phyloP scores from a whole-genome alignment of 92 coral and sea anemone genomes.

The Porites evermanni region DNA sequence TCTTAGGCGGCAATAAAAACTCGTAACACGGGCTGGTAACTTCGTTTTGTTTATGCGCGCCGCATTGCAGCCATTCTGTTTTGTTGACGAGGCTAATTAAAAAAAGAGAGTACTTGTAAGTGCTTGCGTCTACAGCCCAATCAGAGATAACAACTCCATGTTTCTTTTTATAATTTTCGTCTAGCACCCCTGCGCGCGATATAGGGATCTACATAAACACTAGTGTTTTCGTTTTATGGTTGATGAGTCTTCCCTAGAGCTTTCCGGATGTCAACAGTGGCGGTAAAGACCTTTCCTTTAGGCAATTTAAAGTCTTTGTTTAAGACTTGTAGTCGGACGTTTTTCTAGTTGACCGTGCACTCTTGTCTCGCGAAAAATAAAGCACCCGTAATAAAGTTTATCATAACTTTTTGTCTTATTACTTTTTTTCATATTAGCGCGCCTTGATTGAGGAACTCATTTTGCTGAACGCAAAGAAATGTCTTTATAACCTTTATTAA shows the following conservation, averaged over 20 bases:
- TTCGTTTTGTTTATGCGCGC: constrained; percentile 73
- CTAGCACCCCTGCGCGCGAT: constrained; percentile 2
- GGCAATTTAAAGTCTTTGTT: constrained; percentile 34
- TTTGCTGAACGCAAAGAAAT: constrained; percentile 19
- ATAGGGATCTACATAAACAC: not conserved
- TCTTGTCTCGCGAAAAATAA: constrained; percentile 8
- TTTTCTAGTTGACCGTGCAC: constrained; percentile 6
- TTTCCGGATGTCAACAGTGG: constrained; percentile 33
- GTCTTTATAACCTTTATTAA: constrained; percentile 34
- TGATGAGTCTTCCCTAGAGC: constrained; percentile 27
- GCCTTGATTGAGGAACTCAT: constrained; percentile 21
- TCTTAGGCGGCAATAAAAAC: constrained; percentile 73
- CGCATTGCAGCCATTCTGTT: constrained; percentile 68
- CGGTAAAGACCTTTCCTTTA: constrained; percentile 24
- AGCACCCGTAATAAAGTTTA: constrained; percentile 24
- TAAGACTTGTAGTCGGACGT: constrained; percentile 28
- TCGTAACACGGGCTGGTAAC: constrained; percentile 83
- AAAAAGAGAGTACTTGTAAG: constrained; percentile 53
- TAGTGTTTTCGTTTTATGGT: not conserved
- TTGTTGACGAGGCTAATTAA: constrained; percentile 88
- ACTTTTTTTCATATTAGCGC: constrained; percentile 18
- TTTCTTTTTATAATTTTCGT: not conserved
- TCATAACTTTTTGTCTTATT: constrained; percentile 13
- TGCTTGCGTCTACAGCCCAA: not conserved
- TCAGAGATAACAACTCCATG: constrained; percentile 11